A percentile compares a stretch with the other conserved stretches of the same genome.
These are phyloP conservation scores for Lasiurus borealis DNA, from an alignment of 2,113 vertebrate genomes.

Conservation along the genomic window DNA sequence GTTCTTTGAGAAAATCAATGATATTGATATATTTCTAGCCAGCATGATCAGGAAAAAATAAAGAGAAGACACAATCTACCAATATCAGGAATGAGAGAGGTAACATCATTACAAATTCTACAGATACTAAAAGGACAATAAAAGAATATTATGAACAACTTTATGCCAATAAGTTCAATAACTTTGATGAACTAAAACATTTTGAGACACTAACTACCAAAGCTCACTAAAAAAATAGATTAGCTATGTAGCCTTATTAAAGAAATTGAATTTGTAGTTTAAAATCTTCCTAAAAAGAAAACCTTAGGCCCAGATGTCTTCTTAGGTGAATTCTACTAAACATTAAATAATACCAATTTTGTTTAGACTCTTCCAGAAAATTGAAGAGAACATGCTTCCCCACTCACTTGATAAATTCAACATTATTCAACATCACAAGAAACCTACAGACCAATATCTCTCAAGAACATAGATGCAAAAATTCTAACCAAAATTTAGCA, in stretches of 20 bases:
- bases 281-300: slow-evolving; percentile 25
- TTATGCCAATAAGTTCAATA: slow-evolving; percentile 23
- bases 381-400: not conserved
- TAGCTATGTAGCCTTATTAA: not conserved
- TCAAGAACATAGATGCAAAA: not conserved
- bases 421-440: not conserved
- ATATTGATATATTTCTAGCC: not conserved
- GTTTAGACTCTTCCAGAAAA: slow-evolving; percentile 21
- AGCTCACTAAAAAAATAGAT: not conserved
- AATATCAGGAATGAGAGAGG: not conserved
- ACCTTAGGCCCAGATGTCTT: not conserved
- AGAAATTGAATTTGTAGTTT: slow-evolving; percentile 37
- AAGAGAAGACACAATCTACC: not conserved
- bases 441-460: not conserved
- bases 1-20: slow-evolving; percentile 42
- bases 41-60: not conserved
- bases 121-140: not conserved
- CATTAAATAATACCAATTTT: slow-evolving; percentile 19
- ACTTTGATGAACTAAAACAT: slow-evolving; percentile 1
- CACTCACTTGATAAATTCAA: not conserved
- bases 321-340: slow-evolving; percentile 5
- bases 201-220: slow-evolving; percentile 17
- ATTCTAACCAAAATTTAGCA: slow-evolving; percentile 12
- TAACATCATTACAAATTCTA: not conserved
- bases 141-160: slow-evolving; percentile 21